Evolutionary conservation across 2,113 vertebrate genomes (phyloP), one percentile per base, ranked within the genome.

Genomic region (Nesoenas mayeri): DNA sequence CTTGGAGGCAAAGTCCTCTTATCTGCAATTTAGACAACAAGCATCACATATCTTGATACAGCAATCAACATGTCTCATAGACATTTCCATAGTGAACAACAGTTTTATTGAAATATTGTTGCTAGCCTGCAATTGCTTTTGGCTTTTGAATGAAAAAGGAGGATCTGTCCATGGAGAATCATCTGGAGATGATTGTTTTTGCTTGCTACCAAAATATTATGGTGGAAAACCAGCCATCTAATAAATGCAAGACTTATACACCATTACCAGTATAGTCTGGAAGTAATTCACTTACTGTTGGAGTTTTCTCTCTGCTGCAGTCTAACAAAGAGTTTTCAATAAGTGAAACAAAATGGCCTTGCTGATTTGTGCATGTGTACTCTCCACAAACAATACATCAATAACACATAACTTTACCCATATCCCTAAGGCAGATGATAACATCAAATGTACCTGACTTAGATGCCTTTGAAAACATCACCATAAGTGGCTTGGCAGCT

Each of bases 361-460:
- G 78, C 42, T 64, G 17, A 78, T 90, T 90, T 28, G 66, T 31
- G 75, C 79, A 58, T 2, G 0, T 34, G 65, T 80, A 29, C 64
- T 79, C 57, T 47, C 78, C 73, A 67, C 78, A 72, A 64, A 82
- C 28, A 29, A 47, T 12, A n/a, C 29, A 88, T 61, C 89, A 90
- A 64, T 20, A 89, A 66, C 22, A 77, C 17, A n/a, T 3, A 69
- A 84, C 57, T 82, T 44, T 18, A 44, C 15, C 44, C 51, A 32
- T 16, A 38, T 0, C 5, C 69, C 51, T 90, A 64, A 71, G 38
- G 85, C 56, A 90, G 69, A 80, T 31, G 60, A 81, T 78, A 95
- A 90, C 56, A 91, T 83, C 79, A 83, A 92, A 64, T 61, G 79
- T 85, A 90, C 51, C 89, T 89, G 77, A 87, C 70, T 83, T 56